A percentile compares a stretch with the other conserved stretches of the same genome.
These are phyloP conservation scores for Chelmon rostratus DNA, from an alignment of 2,797 vertebrate genomes.

Conservation along the genomic window DNA sequence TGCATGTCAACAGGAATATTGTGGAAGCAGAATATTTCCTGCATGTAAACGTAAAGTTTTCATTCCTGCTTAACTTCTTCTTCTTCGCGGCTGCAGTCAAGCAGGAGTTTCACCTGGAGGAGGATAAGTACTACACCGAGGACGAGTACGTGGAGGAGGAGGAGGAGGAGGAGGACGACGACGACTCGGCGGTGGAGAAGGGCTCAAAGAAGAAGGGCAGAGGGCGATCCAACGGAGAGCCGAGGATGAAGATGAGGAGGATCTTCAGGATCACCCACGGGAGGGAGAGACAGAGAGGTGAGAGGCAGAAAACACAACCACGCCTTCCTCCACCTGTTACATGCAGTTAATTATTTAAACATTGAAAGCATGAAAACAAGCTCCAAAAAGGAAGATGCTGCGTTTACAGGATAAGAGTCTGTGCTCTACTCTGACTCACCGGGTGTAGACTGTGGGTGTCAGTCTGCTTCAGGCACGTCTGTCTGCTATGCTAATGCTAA, in stretches of 20 bases:
- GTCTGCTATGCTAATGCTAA: too few species aligned
- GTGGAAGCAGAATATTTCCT: too few species aligned
- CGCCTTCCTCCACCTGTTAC: background rate
- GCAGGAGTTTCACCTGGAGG: slow-evolving; percentile 81
- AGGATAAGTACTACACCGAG: slow-evolving; percentile 85
- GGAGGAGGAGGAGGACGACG: slow-evolving; percentile 68
- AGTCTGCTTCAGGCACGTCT: too few species aligned
- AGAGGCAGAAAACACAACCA: background rate
- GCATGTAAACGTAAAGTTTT: background rate
- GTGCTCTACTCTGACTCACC: too few species aligned
- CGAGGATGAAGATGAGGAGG: slow-evolving; percentile 85
- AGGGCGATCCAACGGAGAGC: slow-evolving; percentile 67
- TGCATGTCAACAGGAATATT: too few species aligned
- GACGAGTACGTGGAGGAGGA: slow-evolving; percentile 85
- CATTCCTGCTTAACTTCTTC: fast-evolving
- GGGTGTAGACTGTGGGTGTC: too few species aligned
- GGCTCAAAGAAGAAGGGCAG: slow-evolving; percentile 69
- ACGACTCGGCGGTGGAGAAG: slow-evolving; percentile 70
- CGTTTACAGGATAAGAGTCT: too few species aligned
- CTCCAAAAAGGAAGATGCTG: too few species aligned
- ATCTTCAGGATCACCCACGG: slow-evolving; percentile 83
- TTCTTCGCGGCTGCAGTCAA: slow-evolving; percentile 66
- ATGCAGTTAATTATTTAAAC: too few species aligned
- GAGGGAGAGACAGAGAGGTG: slow-evolving; percentile 78
- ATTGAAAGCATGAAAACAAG: too few species aligned